Percentiles rank a stretch among this genome's conserved stretches.
phyloP scores from a whole-genome alignment of 2,113 vertebrate species.

The Osmerus eperlanus region DNA sequence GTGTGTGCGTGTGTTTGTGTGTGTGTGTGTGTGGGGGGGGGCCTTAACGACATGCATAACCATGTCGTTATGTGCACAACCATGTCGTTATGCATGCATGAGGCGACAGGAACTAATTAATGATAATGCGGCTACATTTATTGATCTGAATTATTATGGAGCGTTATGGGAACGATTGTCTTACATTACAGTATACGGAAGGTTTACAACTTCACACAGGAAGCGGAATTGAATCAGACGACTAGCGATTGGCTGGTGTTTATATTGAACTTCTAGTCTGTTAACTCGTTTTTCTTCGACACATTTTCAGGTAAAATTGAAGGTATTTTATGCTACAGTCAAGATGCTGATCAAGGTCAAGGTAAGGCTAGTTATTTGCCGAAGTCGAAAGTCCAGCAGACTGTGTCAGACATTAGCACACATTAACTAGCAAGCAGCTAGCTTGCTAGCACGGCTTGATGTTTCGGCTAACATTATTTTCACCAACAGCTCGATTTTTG shows the following conservation, averaged over 20 bases:
- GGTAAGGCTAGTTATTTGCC: slow-evolving; percentile 45
- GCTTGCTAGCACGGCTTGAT: not conserved
- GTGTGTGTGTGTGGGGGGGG: no score
- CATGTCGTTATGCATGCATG: no score
- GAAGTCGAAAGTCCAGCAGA: not conserved
- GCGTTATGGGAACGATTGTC: slow-evolving; percentile 33
- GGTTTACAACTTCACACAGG: slow-evolving; percentile 52
- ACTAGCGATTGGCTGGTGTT: slow-evolving; percentile 3
- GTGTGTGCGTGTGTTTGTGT: slow-evolving; percentile 27
- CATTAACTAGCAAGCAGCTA: not conserved
- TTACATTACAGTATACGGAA: slow-evolving; percentile 14
- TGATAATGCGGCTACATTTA: no score
- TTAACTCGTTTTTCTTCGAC: not conserved
- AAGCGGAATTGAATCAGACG: slow-evolving; percentile 43
- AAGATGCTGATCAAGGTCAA: slow-evolving; percentile 78
- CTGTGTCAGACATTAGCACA: not conserved
- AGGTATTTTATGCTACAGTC: slow-evolving; percentile 10
- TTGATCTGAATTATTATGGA: not conserved
- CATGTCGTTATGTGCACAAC: no score
- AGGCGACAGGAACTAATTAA: no score
- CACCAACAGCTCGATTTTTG: no score
- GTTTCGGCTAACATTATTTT: not conserved
- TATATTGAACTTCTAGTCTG: not conserved
- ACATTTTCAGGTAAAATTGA: not conserved
- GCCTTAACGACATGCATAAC: no score